Conservation (phyloP, 2,113 vertebrate species). For the Cromileptes altivelis region DNA sequence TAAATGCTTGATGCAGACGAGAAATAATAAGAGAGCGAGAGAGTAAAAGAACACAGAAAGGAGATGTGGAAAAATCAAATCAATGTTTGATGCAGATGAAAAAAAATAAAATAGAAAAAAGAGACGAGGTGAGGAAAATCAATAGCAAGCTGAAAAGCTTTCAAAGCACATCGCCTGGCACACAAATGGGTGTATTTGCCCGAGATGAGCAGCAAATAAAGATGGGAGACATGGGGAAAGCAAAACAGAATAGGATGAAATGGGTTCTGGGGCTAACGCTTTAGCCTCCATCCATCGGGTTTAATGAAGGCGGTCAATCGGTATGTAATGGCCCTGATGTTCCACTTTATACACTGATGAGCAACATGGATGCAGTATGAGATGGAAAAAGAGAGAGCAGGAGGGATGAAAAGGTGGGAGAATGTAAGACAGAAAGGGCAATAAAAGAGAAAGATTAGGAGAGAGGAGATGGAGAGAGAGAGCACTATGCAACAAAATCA, state of each 20-base stretch:
- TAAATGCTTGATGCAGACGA: conserved; percentile 52
- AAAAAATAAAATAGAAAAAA: conserved; percentile 50
- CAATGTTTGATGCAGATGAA: conserved; percentile 60
- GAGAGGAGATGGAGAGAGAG: neutral
- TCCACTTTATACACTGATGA: conserved; percentile 55
- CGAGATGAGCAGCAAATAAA: conserved; percentile 73
- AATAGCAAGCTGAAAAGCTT: conserved; percentile 70
- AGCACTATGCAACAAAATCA: conserved; percentile 35
- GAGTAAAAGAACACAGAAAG: conserved; percentile 22
- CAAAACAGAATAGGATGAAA: conserved; percentile 58
- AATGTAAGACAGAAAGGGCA: neutral
- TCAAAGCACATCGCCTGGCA: conserved; percentile 56
- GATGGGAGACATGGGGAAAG: conserved; percentile 47
- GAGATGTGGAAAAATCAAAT: conserved; percentile 55
- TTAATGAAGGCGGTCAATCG: conserved; percentile 60
- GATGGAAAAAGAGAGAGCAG: conserved; percentile 12
- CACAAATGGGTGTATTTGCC: conserved; percentile 66
- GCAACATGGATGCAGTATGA: conserved; percentile 30
- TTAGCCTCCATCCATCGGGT: conserved; percentile 55
- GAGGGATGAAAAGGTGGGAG: neutral
- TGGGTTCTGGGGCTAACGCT: conserved; percentile 41
- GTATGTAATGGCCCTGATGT: conserved; percentile 50
- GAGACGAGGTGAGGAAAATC: conserved; percentile 61
- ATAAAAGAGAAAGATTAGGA: conserved; percentile 5
- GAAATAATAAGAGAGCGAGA: conserved; percentile 25